These are phyloP conservation scores for Eunapius fragilis DNA, from an alignment of 37 sponge, comb jelly and placozoan genomes.

Conservation along the genomic window DNA sequence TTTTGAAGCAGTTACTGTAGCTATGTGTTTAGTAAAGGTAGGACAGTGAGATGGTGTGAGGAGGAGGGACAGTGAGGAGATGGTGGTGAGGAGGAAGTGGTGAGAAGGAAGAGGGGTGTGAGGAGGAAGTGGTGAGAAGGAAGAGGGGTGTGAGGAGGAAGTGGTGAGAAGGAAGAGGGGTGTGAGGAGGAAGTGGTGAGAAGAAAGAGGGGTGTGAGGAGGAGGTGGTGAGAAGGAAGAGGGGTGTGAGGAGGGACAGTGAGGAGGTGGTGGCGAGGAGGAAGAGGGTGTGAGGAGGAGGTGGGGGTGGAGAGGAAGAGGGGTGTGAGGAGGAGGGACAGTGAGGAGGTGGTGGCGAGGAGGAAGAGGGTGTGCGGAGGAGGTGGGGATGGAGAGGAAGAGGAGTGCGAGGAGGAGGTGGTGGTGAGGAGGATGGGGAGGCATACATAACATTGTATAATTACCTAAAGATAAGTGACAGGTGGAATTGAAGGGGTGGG, in stretches of 20 bases:
- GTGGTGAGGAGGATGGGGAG: too few relatives aligned
- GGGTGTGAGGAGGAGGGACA: background rate
- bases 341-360: background rate
- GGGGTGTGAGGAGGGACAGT: background rate
- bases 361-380: too few relatives aligned
- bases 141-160: too few relatives aligned
- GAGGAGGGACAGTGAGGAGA: too few relatives aligned
- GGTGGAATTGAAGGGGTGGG: too few relatives aligned
- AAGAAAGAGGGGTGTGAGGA: background rate
- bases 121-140: background rate
- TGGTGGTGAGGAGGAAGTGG: too few relatives aligned
- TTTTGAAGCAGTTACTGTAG: too few relatives aligned
- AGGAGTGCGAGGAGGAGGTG: too few relatives aligned
- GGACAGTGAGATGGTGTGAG: background rate
- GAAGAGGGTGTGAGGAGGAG: background rate
- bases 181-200: background rate
- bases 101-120: background rate
- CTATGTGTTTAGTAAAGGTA: too few relatives aligned
- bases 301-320: background rate
- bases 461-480: too few relatives aligned
- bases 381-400: too few relatives aligned
- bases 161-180: background rate
- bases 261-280: background rate
- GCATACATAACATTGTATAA: too few relatives aligned
- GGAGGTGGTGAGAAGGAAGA: background rate